Evolutionary conservation across 2,113 vertebrate species (phyloP), one percentile per base, ranked within the genome.

Genomic region (Notechis scutatus): DNA sequence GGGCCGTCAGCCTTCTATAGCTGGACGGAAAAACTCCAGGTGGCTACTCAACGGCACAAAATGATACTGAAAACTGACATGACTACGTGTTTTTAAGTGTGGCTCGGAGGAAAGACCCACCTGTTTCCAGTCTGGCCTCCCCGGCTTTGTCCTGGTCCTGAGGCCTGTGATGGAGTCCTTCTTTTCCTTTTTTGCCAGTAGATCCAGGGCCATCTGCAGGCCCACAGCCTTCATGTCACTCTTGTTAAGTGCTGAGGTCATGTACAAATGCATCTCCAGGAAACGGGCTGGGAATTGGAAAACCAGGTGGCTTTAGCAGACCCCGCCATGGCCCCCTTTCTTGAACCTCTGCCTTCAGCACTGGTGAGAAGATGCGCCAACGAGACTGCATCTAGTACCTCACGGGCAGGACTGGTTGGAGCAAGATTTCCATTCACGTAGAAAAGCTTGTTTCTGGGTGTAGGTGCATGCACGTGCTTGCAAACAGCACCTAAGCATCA

Each of bases 231-330:
- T 99, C 98, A 99, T 97, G 95, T 99, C 99, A 0, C 98, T 99
- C 97, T 97, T 98, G 94, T 98, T 92, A 91, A 99, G 97, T 0
- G 98, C 98, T 0, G 99, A 98, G 0, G 98, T 99, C 98, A 99
- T 98, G 96, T 98, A 99, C 98, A 99, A 97, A 92, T 99, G 98
- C 98, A 99, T 98, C 97, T 99, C 99, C 96, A 99, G 92, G 95
- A 99, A 99, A 1, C 94, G 93, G 29, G 97, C 98, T 99, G 95
- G 0, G 0, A 0, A 3, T 2, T 0, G 5, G 1, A 2, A 64
- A 2, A 6, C 11, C 4, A 18, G n/a, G 10, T 39, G 55, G 34
- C 12, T 59, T 54, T 39, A 29, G 23, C 12, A 29, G 39, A 42
- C 34, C 21, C 5, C 34, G 20, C 34, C 87, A 34, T 18, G 29